Percentiles rank a stretch among this genome's conserved stretches.
Conservation (phyloP, 2,888 invertebrate species). For the Incurvaria masculella region DNA sequence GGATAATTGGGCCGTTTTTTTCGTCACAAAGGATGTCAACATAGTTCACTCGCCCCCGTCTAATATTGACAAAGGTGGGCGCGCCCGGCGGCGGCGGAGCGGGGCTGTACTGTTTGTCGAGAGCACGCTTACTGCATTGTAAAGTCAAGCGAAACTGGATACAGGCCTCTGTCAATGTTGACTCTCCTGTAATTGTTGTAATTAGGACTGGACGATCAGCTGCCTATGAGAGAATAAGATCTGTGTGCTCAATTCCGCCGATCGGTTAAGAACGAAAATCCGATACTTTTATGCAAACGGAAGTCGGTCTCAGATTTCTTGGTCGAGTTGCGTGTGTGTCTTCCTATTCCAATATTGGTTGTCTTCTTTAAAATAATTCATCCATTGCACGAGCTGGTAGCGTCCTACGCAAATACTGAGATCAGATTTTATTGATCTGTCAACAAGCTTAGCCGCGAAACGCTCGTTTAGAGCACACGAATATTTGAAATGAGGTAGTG, state of each 20-base stretch:
- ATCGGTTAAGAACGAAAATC: conserved; percentile 32
- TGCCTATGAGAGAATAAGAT: conserved; percentile 34
- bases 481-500: no score
- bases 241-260: no score
- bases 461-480: no score
- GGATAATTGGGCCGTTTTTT: background rate
- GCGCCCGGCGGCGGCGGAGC: conserved; percentile 42
- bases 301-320: conserved; percentile 46
- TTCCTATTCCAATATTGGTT: no score
- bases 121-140: background rate
- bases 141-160: background rate
- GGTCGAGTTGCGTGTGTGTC: no score
- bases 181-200: conserved; percentile 56
- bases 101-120: background rate
- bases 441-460: no score
- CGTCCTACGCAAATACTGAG: no score
- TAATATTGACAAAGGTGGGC: conserved; percentile 55
- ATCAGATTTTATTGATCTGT: no score
- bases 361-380: no score
- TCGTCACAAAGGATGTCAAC: background rate
- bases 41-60: conserved; percentile 22
- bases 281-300: conserved; percentile 49
- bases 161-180: conserved; percentile 16
- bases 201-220: conserved; percentile 40
- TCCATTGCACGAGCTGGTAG: no score